Evolutionary conservation across 2,797 vertebrate genomes (phyloP).

Genomic region (Schizopygopsis malacanthus): DNA sequence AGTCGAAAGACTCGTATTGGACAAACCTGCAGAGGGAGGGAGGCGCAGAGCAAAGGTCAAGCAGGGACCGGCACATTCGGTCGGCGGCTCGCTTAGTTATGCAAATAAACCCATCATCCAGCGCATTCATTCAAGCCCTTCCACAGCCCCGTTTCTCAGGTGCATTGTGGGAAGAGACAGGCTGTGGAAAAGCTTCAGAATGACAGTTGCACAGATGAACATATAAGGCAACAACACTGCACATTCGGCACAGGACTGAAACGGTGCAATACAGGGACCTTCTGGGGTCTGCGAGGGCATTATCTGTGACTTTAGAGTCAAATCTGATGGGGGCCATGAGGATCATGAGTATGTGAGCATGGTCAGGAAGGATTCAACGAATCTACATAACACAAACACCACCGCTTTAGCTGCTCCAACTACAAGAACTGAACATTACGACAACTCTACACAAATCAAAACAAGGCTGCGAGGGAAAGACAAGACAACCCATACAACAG

Average conservation of each 20-base stretch:
- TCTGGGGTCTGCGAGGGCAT: not conserved
- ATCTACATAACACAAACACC: not conserved
- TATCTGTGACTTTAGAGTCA: not conserved
- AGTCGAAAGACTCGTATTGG: slow-evolving; percentile 92
- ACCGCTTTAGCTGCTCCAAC: too few relatives aligned
- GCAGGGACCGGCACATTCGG: slow-evolving; percentile 30
- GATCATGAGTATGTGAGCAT: not conserved
- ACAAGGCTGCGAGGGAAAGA: not conserved
- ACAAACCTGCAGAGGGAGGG: slow-evolving; percentile 87
- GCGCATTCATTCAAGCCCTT: slow-evolving; percentile 50
- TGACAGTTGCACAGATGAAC: slow-evolving; percentile 40
- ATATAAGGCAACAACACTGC: slow-evolving; percentile 26
- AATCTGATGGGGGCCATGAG: not conserved
- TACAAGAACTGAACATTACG: not conserved
- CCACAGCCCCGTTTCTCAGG: slow-evolving; percentile 29
- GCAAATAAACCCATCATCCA: slow-evolving; percentile 12
- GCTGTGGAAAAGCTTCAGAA: slow-evolving; percentile 45
- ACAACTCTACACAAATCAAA: not conserved
- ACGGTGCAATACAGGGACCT: not conserved
- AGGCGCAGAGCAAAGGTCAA: slow-evolving; percentile 64
- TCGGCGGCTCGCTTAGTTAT: slow-evolving; percentile 1
- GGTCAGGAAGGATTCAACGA: not conserved
- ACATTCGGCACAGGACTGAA: not conserved
- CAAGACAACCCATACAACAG: not conserved
- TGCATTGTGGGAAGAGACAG: slow-evolving; percentile 24